These are phyloP conservation scores for Cosmopolites sordidus DNA, from an alignment of 2,888 invertebrate genomes.

Conservation along the genomic window DNA sequence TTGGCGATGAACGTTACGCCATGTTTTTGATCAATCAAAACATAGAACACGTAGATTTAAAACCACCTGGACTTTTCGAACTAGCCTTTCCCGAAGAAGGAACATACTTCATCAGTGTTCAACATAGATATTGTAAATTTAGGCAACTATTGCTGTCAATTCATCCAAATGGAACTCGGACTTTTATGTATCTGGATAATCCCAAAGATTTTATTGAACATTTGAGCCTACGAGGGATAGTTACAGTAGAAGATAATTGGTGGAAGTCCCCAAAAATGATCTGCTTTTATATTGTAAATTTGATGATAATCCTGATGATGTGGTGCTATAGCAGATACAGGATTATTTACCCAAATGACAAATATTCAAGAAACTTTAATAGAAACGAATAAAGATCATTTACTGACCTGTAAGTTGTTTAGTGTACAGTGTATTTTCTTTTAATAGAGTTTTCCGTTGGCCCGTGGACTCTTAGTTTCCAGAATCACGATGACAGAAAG, in stretches of 20 bases:
- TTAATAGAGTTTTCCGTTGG: too few relatives aligned
- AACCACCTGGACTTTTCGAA: not conserved
- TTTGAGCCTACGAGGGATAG: not conserved
- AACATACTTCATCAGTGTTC: not conserved
- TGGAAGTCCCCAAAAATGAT: not conserved
- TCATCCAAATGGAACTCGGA: not conserved
- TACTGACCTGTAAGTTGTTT: too few relatives aligned
- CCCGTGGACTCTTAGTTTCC: too few relatives aligned
- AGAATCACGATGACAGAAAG: too few relatives aligned
- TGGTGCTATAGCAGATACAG: not conserved
- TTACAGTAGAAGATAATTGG: not conserved
- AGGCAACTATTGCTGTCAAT: not conserved
- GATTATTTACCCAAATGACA: not conserved
- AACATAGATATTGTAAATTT: conserved; percentile 2
- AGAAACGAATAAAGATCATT: not conserved
- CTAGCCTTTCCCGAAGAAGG: not conserved
- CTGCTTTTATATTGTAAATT: not conserved
- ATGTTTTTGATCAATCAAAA: not conserved
- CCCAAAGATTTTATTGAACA: not conserved
- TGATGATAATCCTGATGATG: not conserved
- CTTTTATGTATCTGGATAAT: not conserved
- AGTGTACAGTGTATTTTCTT: too few relatives aligned
- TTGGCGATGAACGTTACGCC: not conserved
- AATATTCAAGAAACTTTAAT: not conserved
- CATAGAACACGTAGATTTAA: not conserved